phyloP scores from a whole-genome alignment of 1,140 invertebrate species.

The Drosophila busckii region DNA sequence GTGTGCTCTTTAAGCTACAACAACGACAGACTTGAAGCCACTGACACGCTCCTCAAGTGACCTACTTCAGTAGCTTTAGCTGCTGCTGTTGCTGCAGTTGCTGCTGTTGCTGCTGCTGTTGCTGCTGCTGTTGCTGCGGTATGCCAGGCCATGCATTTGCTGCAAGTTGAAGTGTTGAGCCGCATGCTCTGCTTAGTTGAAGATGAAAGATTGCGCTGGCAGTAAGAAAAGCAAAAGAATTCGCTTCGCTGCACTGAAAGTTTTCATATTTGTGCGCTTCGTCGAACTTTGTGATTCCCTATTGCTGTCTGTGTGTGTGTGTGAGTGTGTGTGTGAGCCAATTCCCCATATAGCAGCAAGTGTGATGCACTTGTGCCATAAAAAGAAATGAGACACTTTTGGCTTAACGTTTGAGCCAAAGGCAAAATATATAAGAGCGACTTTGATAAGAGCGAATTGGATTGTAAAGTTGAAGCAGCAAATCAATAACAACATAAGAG shows the following conservation, averaged over 20 bases:
- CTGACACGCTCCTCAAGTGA: constrained; percentile 54
- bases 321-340: constrained; percentile 40
- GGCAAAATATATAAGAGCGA: too few species aligned
- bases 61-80: constrained; percentile 50
- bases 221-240: constrained; percentile 44
- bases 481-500: too few species aligned
- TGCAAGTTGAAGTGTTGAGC: constrained; percentile 61
- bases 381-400: constrained; percentile 61
- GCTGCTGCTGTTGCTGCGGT: constrained; percentile 32
- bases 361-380: constrained; percentile 45
- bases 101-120: constrained; percentile 5
- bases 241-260: constrained; percentile 50
- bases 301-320: constrained; percentile 3
- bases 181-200: constrained; percentile 38
- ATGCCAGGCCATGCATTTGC: constrained; percentile 65
- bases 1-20: constrained; percentile 60
- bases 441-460: too few species aligned
- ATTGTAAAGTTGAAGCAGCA: too few species aligned
- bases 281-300: constrained; percentile 50
- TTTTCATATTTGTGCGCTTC: constrained; percentile 63
- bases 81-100: constrained; percentile 1
- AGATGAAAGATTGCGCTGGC: constrained; percentile 51
- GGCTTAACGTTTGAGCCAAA: constrained; percentile 30
- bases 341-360: constrained; percentile 41
- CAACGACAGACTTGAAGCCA: constrained; percentile 16